Conservation (phyloP, 2,797 vertebrate genomes). For the Falco concolor region DNA sequence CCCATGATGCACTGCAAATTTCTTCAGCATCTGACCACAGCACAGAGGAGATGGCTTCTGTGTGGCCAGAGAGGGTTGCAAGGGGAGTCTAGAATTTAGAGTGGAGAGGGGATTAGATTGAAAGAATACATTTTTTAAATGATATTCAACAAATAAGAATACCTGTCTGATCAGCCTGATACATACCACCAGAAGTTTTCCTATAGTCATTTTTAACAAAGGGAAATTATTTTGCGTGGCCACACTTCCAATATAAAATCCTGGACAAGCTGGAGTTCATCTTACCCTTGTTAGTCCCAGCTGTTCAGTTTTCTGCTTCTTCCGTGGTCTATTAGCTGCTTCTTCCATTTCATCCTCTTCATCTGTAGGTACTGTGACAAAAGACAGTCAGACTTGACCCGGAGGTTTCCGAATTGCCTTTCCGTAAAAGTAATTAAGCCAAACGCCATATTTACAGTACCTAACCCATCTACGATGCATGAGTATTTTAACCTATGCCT, state of each 20-base stretch:
- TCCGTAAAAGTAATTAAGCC: neutral
- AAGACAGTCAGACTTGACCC: neutral
- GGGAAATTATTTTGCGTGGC: neutral
- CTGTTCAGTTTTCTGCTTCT: constrained; percentile 97
- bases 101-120: neutral
- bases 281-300: constrained; percentile 89
- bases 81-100: constrained; percentile 83
- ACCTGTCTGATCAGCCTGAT: neutral
- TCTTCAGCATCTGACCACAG: constrained; percentile 91
- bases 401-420: neutral
- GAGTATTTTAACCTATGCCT: neutral
- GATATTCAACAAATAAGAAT: neutral
- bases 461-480: neutral
- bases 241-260: neutral
- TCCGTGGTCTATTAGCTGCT: constrained; percentile 84
- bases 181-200: neutral
- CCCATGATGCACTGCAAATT: constrained; percentile 94
- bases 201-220: neutral
- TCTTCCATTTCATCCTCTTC: constrained; percentile 91
- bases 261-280: neutral
- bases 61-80: constrained; percentile 93
- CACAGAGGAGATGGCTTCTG: constrained; percentile 89
- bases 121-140: no score
- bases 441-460: neutral
- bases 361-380: constrained; percentile 84